Evolutionary conservation across 2,113 vertebrate species (phyloP), one percentile per base, ranked within the genome.

Genomic region (Lota lota): DNA sequence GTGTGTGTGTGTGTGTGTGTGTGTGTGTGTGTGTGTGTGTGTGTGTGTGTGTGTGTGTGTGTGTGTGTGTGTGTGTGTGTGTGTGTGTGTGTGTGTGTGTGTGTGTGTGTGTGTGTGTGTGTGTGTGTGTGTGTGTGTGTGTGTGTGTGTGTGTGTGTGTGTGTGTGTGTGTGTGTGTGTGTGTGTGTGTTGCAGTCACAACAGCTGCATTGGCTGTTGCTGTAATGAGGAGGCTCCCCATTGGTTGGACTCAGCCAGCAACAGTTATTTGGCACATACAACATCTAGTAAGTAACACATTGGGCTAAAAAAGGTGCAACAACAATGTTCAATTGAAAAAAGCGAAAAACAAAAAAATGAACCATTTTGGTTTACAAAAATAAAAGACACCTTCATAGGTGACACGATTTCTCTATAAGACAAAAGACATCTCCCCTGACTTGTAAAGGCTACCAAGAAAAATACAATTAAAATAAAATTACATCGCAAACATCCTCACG

Each of bases 221-320:
- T 61, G 61, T 36, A 59, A 63, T 33, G 33, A 66, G 65, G 19
- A 76, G 79, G 79, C 77, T 81, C 79, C 73, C 72, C 75, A 76
- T 68, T 73, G 83, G 82, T 81, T 82, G 79, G 63, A 64, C 73
- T 77, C 72, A 40, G 62, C 87, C 79, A 78, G 71, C 75, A 68
- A 72, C 69, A 88, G 79, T 85, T 84, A 77, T 93, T 93, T 92
- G 92, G 92, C 92, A 93, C 91, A 89, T 88, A 83, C 64, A 88
- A 90, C 85, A 84, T 74, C 75, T 73, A 80, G 62, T 82, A 78
- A 85, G 83, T 84, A 88, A 88, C 85, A 88, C 83, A 82, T 78
- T 53, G 67, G 84, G 84, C 74, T 77, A 67, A 57, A 67, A 11
- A 91, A 91, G 85, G 87, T 89, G 90, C 85, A 87, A 88, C 40